Evolutionary conservation across 2,113 vertebrate genomes (phyloP).

Genomic region (Tautogolabrus adspersus): DNA sequence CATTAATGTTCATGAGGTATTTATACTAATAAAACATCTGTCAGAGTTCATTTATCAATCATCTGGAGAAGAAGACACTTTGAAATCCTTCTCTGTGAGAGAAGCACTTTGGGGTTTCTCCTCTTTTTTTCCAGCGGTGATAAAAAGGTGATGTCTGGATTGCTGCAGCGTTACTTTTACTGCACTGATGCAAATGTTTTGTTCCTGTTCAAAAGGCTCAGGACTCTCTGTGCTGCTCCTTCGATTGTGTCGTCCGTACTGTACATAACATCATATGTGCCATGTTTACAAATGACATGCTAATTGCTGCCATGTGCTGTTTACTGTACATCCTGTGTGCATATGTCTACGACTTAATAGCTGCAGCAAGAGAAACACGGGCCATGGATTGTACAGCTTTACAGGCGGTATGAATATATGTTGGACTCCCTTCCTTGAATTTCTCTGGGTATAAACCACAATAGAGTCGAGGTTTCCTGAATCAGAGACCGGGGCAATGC

Average conservation of each 20-base stretch:
- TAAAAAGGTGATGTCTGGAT: too few relatives aligned
- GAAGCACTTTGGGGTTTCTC: too few relatives aligned
- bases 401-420: neutral
- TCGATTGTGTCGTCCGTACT: neutral
- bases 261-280: neutral
- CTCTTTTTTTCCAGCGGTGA: too few relatives aligned
- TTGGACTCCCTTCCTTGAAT: neutral
- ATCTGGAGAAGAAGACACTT: too few relatives aligned
- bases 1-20: too few relatives aligned
- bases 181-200: too few relatives aligned
- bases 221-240: neutral
- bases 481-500: neutral
- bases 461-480: constrained; percentile 4
- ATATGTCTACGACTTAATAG: neutral
- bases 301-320: neutral
- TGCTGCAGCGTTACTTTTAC: too few relatives aligned
- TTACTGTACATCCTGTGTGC: neutral
- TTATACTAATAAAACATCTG: too few relatives aligned
- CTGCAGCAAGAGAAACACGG: neutral
- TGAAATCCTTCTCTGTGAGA: too few relatives aligned
- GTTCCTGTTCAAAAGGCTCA: neutral
- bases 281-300: neutral
- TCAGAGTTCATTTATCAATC: too few relatives aligned
- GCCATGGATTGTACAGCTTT: neutral
- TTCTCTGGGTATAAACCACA: neutral